Percentiles rank a stretch among this genome's conserved stretches.
phyloP scores from a whole-genome alignment of 1,140 invertebrate genomes.

The Acyrthosiphon pisum region DNA sequence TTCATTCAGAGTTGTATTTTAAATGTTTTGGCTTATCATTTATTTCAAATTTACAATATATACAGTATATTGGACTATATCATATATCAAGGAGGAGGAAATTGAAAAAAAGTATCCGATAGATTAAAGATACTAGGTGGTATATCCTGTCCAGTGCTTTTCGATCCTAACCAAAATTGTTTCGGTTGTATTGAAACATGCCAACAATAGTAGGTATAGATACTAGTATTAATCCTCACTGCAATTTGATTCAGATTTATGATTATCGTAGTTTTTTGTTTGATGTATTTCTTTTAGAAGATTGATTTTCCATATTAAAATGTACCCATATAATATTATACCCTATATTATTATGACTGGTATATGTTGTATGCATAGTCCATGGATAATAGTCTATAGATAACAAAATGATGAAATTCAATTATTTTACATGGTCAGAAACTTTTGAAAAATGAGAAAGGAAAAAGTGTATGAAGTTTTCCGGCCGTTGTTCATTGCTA shows the following conservation, averaged over 20 bases:
- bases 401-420: not conserved
- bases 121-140: not conserved
- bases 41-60: too few species aligned
- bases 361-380: too few species aligned
- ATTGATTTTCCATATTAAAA: not conserved
- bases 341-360: not conserved
- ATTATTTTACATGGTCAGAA: conserved; percentile 47
- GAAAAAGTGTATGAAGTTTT: conserved; percentile 4
- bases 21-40: too few species aligned
- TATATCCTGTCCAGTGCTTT: not conserved
- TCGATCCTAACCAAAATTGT: not conserved
- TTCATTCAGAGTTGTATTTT: too few species aligned
- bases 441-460: not conserved
- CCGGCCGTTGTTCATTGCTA: conserved; percentile 22
- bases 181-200: not conserved
- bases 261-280: not conserved
- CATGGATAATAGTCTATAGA: not conserved
- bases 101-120: not conserved
- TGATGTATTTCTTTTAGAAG: not conserved
- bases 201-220: not conserved
- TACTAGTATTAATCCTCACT: not conserved
- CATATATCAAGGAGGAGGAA: not conserved
- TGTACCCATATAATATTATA: not conserved
- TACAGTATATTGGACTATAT: too few species aligned
- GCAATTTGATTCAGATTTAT: not conserved